These are phyloP conservation scores for Nasalis larvatus DNA, from an alignment of 2,113 vertebrate genomes.

Conservation along the genomic window DNA sequence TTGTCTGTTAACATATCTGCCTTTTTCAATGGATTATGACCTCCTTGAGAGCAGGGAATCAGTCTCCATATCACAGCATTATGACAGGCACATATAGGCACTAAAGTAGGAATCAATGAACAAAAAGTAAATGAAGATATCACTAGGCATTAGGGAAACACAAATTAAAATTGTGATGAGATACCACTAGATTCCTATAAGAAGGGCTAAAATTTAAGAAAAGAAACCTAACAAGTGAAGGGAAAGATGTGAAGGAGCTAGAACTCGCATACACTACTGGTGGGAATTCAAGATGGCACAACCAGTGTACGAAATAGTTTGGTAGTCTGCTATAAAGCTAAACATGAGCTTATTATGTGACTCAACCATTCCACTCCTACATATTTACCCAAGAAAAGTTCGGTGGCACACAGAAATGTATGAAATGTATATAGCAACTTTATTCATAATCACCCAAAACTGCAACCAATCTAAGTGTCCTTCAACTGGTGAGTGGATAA, in stretches of 20 bases:
- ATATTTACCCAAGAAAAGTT: not conserved
- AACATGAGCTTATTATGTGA: not conserved
- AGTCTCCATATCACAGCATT: no score
- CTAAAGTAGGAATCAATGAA: constrained; percentile 22
- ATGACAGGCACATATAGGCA: not conserved
- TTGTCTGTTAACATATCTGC: not conserved
- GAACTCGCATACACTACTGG: not conserved
- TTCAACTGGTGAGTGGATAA: not conserved
- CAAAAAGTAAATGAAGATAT: not conserved
- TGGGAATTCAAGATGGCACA: not conserved
- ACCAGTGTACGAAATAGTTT: not conserved
- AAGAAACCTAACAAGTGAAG: not conserved
- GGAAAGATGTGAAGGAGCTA: not conserved
- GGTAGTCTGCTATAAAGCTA: not conserved
- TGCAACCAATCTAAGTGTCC: not conserved
- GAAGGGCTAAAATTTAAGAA: not conserved
- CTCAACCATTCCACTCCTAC: not conserved
- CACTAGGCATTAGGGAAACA: not conserved
- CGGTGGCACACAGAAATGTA: not conserved
- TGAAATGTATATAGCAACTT: not conserved
- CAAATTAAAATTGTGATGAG: not conserved
- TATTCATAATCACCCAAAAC: not conserved
- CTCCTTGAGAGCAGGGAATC: not conserved
- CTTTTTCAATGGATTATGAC: not conserved
- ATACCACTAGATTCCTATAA: not conserved